These are phyloP conservation scores for Phyto melanocephala DNA, from an alignment of 2,888 invertebrate genomes.

Conservation along the genomic window DNA sequence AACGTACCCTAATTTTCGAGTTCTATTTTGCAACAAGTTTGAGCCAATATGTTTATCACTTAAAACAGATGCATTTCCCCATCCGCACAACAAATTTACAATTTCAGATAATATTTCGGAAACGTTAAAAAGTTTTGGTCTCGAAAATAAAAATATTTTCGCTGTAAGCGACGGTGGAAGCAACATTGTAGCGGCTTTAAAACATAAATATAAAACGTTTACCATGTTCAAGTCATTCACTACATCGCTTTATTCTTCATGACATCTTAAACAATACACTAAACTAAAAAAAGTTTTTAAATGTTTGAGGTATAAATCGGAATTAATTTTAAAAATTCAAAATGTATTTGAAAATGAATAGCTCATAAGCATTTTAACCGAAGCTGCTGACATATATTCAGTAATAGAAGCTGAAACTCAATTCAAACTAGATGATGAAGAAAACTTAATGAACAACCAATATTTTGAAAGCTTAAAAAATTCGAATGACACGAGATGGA, in stretches of 20 bases:
- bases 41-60: background rate
- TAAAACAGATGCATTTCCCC: background rate
- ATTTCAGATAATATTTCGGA: background rate
- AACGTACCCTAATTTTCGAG: too few relatives aligned
- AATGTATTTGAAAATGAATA: background rate
- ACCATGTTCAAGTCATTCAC: too few relatives aligned
- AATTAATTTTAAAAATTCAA: slow-evolving; percentile 11
- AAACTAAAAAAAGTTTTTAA: background rate
- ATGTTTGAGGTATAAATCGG: background rate
- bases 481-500: background rate
- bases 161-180: slow-evolving; percentile 5
- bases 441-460: background rate
- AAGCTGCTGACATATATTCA: background rate
- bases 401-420: background rate
- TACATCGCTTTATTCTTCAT: background rate
- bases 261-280: background rate
- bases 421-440: background rate
- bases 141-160: slow-evolving; percentile 5
- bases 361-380: background rate
- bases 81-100: background rate
- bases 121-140: background rate
- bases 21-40: background rate
- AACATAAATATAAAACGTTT: background rate
- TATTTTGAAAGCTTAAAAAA: background rate
- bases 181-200: slow-evolving; percentile 15